A percentile compares a stretch with the other conserved stretches of the same genome.
These are phyloP conservation scores for Channa maculata DNA, from an alignment of 2,113 vertebrate genomes.

Conservation along the genomic window DNA sequence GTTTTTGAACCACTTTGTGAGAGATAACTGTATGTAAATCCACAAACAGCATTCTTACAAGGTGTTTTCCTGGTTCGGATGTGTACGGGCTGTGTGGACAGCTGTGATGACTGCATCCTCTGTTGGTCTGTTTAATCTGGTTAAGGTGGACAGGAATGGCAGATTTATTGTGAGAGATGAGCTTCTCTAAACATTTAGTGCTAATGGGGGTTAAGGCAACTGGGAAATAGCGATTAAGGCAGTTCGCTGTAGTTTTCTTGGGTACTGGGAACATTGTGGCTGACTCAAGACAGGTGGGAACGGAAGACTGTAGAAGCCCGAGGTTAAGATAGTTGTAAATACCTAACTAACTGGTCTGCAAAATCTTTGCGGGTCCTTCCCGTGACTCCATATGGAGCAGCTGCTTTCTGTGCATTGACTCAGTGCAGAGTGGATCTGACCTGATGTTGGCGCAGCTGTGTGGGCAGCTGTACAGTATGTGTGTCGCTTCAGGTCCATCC, in stretches of 20 bases:
- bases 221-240: not conserved
- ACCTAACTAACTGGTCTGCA: not conserved
- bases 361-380: too few species aligned
- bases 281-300: not conserved
- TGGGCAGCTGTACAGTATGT: too few species aligned
- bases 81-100: conserved; percentile 1
- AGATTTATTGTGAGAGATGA: not conserved
- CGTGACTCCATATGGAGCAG: too few species aligned
- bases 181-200: conserved; percentile 5
- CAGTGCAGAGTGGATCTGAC: too few species aligned
- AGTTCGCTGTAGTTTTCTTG: too few species aligned
- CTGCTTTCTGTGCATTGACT: too few species aligned
- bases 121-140: not conserved
- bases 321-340: conserved; percentile 11
- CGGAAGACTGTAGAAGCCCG: not conserved
- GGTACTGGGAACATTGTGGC: not conserved
- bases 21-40: not conserved
- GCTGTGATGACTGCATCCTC: not conserved
- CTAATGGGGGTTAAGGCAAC: not conserved
- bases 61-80: not conserved
- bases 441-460: too few species aligned
- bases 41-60: not conserved
- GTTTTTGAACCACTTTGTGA: conserved; percentile 2
- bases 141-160: not conserved
- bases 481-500: too few species aligned